These are phyloP conservation scores for Cuniculus paca DNA, from an alignment of 2,797 vertebrate genomes.

Conservation along the genomic window DNA sequence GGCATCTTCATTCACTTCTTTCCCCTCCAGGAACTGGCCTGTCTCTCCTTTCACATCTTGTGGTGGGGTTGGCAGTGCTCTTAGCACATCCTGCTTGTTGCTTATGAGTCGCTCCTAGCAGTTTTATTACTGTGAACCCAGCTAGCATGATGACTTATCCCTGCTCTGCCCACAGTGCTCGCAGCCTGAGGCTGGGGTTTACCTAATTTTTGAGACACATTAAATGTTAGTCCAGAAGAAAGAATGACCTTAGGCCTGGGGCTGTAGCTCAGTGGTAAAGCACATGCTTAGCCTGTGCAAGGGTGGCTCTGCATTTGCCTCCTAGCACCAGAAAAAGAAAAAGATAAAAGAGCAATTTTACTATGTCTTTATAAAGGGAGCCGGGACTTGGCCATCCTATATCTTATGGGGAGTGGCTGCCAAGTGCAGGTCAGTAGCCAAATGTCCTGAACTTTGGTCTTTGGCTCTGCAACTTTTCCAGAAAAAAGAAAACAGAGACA, in stretches of 20 bases:
- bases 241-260: neutral
- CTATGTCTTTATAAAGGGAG: neutral
- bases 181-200: neutral
- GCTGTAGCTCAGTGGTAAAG: neutral
- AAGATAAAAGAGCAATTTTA: neutral
- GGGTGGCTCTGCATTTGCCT: neutral
- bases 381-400: neutral
- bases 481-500: neutral
- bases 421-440: neutral
- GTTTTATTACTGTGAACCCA: neutral
- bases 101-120: neutral
- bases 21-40: neutral
- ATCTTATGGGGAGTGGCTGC: fast-evolving
- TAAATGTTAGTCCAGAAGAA: neutral
- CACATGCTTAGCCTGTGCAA: neutral
- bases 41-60: neutral
- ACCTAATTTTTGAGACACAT: neutral
- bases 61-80: neutral
- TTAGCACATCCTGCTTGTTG: neutral
- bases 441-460: neutral
- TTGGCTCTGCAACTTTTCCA: neutral
- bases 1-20: neutral
- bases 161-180: neutral
- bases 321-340: neutral
- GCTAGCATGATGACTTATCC: neutral